phyloP scores from a whole-genome alignment of 1,140 invertebrate genomes.

The Drosophila teissieri region DNA sequence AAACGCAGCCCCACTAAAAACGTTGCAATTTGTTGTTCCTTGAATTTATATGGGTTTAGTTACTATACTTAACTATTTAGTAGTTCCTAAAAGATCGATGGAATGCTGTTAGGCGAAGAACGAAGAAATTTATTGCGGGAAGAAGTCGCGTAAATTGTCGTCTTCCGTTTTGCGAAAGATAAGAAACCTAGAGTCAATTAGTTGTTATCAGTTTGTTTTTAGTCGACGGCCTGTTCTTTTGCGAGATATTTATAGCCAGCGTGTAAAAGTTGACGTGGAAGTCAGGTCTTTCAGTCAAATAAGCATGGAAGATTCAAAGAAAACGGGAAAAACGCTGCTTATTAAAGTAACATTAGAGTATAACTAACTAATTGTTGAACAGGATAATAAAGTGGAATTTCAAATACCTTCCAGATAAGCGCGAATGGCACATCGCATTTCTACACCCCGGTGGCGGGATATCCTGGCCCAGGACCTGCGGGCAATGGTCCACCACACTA shows the following conservation, averaged over 20 bases:
- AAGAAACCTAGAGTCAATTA: slow-evolving; percentile 31
- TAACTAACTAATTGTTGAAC: too few relatives aligned
- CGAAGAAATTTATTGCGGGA: neutral
- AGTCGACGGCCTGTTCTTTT: neutral
- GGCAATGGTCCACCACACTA: slow-evolving; percentile 87
- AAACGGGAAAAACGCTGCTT: slow-evolving; percentile 17
- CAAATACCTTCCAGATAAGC: slow-evolving; percentile 59
- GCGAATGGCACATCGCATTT: slow-evolving; percentile 86
- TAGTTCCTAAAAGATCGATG: neutral
- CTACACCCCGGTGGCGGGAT: slow-evolving; percentile 86
- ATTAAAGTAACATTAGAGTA: slow-evolving; percentile 41
- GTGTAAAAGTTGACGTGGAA: slow-evolving; percentile 54
- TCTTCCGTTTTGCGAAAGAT: neutral
- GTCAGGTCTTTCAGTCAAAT: neutral
- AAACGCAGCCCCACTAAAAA: too few relatives aligned
- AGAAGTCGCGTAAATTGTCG: neutral
- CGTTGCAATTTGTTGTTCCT: neutral
- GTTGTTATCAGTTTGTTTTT: slow-evolving; percentile 44
- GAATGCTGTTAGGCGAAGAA: neutral
- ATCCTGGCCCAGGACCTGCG: slow-evolving; percentile 84
- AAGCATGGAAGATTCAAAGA: slow-evolving; percentile 19
- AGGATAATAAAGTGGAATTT: neutral
- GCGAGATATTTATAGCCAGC: slow-evolving; percentile 42
- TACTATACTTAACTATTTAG: neutral
- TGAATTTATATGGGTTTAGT: neutral